phyloP scores from a whole-genome alignment of 2,797 vertebrate genomes.

The Cyprinella venusta region DNA sequence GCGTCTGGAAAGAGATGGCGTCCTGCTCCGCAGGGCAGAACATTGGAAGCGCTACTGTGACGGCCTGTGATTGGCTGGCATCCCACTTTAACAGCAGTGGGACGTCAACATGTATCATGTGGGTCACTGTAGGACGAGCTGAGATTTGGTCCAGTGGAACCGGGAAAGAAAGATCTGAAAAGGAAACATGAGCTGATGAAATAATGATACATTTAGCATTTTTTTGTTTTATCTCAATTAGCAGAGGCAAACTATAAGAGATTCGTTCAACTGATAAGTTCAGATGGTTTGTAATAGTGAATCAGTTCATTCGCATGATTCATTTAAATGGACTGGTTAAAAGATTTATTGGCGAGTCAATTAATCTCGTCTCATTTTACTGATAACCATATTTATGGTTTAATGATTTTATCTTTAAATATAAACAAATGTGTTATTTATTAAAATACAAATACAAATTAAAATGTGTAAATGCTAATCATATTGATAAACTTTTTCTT shows the following conservation, averaged over 20 bases:
- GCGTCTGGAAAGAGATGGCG: background rate
- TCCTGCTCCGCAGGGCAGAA: conserved; percentile 24
- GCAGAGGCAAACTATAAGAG: background rate
- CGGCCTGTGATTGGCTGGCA: conserved; percentile 8
- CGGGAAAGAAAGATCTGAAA: background rate
- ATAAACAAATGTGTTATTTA: background rate
- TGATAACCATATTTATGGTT: background rate
- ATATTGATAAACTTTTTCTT: background rate
- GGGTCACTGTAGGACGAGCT: background rate
- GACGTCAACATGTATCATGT: background rate
- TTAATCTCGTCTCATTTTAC: background rate
- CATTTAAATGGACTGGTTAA: background rate
- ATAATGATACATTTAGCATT: background rate
- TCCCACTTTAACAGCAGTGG: background rate
- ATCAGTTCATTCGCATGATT: background rate
- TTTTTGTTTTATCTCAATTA: background rate
- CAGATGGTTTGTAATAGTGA: background rate
- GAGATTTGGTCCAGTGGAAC: background rate
- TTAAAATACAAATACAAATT: background rate
- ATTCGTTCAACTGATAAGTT: background rate
- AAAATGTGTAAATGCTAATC: background rate
- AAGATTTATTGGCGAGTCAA: background rate
- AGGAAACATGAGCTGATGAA: background rate
- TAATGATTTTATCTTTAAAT: background rate
- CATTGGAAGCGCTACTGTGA: conserved; percentile 1